These are phyloP conservation scores for Thunnus thynnus DNA, from an alignment of 2,113 vertebrate genomes.

Conservation along the genomic window DNA sequence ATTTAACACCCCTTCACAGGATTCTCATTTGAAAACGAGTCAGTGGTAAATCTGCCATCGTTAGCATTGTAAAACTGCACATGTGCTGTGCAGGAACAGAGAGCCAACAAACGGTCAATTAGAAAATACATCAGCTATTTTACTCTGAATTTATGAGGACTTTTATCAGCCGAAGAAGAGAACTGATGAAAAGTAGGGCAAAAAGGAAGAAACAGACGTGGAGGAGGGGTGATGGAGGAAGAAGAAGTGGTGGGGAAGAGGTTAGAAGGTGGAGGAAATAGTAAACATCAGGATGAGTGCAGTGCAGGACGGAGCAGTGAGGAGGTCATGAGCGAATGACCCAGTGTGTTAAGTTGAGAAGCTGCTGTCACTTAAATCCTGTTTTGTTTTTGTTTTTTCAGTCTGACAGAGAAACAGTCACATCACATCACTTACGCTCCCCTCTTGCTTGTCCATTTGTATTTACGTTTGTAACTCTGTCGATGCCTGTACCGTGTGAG, in stretches of 20 bases:
- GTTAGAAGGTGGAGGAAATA: background rate
- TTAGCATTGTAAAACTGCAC: too few species aligned
- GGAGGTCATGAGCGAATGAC: slow-evolving; percentile 4
- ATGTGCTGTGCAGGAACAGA: too few species aligned
- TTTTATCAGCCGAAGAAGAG: too few species aligned
- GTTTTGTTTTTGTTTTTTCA: slow-evolving; percentile 4
- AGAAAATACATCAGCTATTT: too few species aligned
- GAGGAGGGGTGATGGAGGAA: background rate
- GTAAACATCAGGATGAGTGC: background rate
- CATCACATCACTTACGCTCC: slow-evolving; percentile 39
- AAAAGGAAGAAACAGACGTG: background rate
- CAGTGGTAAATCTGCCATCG: too few species aligned
- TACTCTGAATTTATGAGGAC: too few species aligned
- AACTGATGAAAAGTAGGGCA: background rate
- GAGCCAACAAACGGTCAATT: too few species aligned
- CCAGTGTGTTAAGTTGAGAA: slow-evolving; percentile 2
- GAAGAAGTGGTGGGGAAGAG: background rate
- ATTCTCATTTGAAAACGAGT: too few species aligned
- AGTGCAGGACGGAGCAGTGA: background rate
- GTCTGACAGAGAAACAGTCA: slow-evolving; percentile 43
- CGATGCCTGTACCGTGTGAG: slow-evolving; percentile 9
- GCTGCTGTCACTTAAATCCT: slow-evolving; percentile 46
- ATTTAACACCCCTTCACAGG: too few species aligned
- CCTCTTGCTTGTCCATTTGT: slow-evolving; percentile 31
- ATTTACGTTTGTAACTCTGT: slow-evolving; percentile 33